These are phyloP conservation scores for Bos javanicus DNA, from an alignment of 2,113 vertebrate species.

Conservation along the genomic window DNA sequence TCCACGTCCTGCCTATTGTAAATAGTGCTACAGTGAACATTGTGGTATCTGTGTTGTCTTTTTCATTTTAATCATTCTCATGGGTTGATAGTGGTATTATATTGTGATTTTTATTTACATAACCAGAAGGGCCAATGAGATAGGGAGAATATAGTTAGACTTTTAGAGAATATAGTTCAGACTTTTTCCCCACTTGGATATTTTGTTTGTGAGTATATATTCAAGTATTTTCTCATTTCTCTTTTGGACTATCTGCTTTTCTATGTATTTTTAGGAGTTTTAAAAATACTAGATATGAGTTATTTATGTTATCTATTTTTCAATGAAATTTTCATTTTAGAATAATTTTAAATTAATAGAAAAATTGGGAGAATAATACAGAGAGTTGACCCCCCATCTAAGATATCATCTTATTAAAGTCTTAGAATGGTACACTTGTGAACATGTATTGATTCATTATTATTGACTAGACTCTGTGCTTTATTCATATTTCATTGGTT, in stretches of 20 bases:
- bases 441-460: neutral
- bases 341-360: neutral
- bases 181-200: neutral
- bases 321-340: neutral
- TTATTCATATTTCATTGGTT: neutral
- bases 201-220: neutral
- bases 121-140: neutral
- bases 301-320: neutral
- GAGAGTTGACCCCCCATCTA: neutral
- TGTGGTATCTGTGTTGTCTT: neutral
- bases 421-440: neutral
- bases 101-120: neutral
- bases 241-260: neutral
- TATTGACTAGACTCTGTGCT: neutral
- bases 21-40: neutral
- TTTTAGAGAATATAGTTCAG: neutral
- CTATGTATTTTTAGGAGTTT: neutral
- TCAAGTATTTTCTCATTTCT: too few relatives aligned
- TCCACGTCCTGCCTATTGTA: neutral
- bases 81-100: neutral
- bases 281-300: neutral
- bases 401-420: neutral
- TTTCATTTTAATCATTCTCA: neutral
- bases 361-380: neutral
- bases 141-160: neutral